Conservation (phyloP, 2,797 vertebrate species). For the Cryptoprocta ferox region DNA sequence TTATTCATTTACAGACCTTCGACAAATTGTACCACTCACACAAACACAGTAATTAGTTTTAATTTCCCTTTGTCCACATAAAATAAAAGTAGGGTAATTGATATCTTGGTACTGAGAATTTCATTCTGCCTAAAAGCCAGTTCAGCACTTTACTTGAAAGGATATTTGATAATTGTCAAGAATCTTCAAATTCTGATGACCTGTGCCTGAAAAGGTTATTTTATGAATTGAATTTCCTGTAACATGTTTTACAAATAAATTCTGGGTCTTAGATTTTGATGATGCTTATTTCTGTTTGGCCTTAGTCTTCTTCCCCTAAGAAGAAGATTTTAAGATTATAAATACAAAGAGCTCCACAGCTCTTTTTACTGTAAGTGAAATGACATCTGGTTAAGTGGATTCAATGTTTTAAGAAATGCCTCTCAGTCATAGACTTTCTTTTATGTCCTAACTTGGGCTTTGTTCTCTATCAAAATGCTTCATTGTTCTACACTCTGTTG, state of each 20-base stretch:
- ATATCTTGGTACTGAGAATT: constrained; percentile 54
- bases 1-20: constrained; percentile 78
- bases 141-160: constrained; percentile 44
- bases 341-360: constrained; percentile 62
- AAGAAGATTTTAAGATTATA: constrained; percentile 51
- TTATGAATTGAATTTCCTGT: constrained; percentile 73
- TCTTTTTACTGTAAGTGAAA: constrained; percentile 63
- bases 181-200: constrained; percentile 76
- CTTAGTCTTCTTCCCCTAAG: constrained; percentile 65
- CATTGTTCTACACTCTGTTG: neutral
- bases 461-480: constrained; percentile 9
- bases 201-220: constrained; percentile 64
- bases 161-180: constrained; percentile 79
- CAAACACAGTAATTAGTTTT: constrained; percentile 77
- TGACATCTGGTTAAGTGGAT: constrained; percentile 67
- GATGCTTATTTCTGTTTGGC: constrained; percentile 69
- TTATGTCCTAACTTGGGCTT: constrained; percentile 33
- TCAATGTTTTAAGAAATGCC: constrained; percentile 62
- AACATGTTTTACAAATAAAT: constrained; percentile 71
- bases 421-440: neutral
- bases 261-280: constrained; percentile 66
- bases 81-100: constrained; percentile 70
- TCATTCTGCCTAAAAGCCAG: constrained; percentile 64
- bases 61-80: constrained; percentile 69
- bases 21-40: constrained; percentile 39